Conservation (phyloP, 30 jellyfish, hydroid and myxozoan species). For the Aurelia coerulea region DNA sequence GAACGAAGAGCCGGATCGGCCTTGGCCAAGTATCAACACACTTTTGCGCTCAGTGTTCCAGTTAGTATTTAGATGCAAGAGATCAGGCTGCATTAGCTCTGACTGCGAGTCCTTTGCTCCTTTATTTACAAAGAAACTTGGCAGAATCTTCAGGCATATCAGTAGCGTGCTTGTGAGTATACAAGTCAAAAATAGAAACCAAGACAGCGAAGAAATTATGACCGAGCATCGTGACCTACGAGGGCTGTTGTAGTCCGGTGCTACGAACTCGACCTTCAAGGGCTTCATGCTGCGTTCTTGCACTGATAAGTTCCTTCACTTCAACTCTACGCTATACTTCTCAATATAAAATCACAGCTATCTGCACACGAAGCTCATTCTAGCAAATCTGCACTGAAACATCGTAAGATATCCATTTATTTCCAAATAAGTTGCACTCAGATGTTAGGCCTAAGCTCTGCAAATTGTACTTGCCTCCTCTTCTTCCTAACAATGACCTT, state of each 20-base stretch:
- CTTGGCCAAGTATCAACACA: conserved; percentile 80
- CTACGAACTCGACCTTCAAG: conserved; percentile 72
- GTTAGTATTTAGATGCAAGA: not conserved
- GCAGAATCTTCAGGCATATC: conserved; percentile 46
- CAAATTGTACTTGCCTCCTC: not conserved
- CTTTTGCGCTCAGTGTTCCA: conserved; percentile 53
- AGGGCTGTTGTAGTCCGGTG: conserved; percentile 40
- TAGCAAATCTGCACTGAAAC: too few species aligned
- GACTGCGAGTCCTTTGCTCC: not conserved
- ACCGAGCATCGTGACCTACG: conserved; percentile 62
- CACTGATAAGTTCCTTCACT: not conserved
- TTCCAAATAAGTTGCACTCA: not conserved
- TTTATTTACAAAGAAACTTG: not conserved
- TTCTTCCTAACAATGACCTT: conserved; percentile 50
- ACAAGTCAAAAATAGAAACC: conserved; percentile 39
- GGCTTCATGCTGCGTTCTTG: conserved; percentile 42
- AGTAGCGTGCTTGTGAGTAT: conserved; percentile 30
- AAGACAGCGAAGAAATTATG: conserved; percentile 32
- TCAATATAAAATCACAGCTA: not conserved
- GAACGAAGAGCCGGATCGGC: conserved; percentile 99
- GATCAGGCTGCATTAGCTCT: not conserved
- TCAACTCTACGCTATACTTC: not conserved
- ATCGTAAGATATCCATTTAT: too few species aligned
- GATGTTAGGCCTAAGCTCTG: not conserved
- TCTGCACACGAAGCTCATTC: too few species aligned